Evolutionary conservation across 2,888 invertebrate species (phyloP), one percentile per base, ranked within the genome.

Genomic region (Pterostichus madidus): DNA sequence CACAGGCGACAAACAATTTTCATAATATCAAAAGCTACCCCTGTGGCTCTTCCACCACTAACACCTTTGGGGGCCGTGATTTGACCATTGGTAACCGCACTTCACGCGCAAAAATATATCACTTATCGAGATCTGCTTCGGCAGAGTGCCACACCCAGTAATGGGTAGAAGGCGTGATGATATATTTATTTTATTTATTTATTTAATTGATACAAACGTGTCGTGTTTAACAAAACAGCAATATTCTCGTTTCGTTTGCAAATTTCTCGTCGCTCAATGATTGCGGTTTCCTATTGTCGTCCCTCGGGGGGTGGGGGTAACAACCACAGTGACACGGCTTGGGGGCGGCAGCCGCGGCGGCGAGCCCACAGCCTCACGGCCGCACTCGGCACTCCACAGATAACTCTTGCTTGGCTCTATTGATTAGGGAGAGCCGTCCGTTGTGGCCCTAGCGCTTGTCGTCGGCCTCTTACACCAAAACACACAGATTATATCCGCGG

Each of bases 361-460:
- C 44, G 39, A 49, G 49, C 13, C 49, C 49, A 49, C 49, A 49
- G n/a, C 13, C 49, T 49, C 49, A 39, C 39, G 39, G 39, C 39
- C 39, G 39, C 39, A 39, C 39, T 39, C 39, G 39, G 39, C 39
- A 39, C 39, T 39, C 39, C 52, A 68, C 53, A 80, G 80, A 80
- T 80, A 80, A 80, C 80, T 80, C 80, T 80, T 71, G 80, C 80
- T 73, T 56, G 80, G 80, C 80, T 80, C 80, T 80, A 80, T 80
- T 80, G 80, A 80, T 80, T 80, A 80, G 80, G 77, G 52, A 53
- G 53, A 52, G 39, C 53, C 68, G 71, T 80, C 15, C 53, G 78
- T 61, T 24, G 61, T 17, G 56, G 46, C 17, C 61, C 59, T 76
- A 76, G 76, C 46, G 79, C 79, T 79, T 80, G 80, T 80, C 80